Evolutionary conservation across 35 echinoderm and acorn worm species (phyloP), one percentile per base, ranked within the genome.

Genomic region (Apostichopus californicus): DNA sequence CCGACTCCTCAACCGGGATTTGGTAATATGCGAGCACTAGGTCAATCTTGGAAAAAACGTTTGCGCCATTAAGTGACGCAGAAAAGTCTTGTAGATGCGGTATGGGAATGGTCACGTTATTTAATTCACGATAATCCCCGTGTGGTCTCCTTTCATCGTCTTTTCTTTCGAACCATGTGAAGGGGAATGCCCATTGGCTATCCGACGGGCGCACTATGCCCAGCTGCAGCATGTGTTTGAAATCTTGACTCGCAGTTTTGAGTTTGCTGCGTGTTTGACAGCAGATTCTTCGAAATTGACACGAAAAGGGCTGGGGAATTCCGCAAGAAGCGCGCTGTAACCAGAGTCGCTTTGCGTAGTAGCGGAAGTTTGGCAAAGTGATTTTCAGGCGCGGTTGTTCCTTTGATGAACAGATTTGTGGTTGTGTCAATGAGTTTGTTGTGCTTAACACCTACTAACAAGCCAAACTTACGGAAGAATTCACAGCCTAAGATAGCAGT

Each of bases 161-260:
- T 34, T 1, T 34, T 34, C 28, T 34, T 34, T 34, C 28, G 2
- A 34, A 34, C 1, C 28, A 34, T 1, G 28, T 34, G 28, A 34
- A 34, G 2, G 3, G 58, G 7, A 12, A 60, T 60, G 58, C 58
- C 58, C 58, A 60, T 7, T 5, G 6, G 58, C 1, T 60, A 12
- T 60, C 58, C 6, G 58, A 60, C 11, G 6, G 94, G 17, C 84
- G 56, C 10, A 92, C 92, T 6, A 95, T 95, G 23, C 93, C 93
- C 57, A 94, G 73, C 15, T 94, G 55, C 77, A 85, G 34, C 88
- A 91, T 91, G n/a, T 94, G 79, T 1, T 91, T 54, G 77, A 92
- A 86, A 8, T 92, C 94, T 34, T 79, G 28, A n/a, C 64, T 55
- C 15, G 73, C 90, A 12, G 56, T 64, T 64, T 81, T 80, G 1